Conservation (phyloP, 2,797 vertebrate genomes). For the Ciconia nigra region DNA sequence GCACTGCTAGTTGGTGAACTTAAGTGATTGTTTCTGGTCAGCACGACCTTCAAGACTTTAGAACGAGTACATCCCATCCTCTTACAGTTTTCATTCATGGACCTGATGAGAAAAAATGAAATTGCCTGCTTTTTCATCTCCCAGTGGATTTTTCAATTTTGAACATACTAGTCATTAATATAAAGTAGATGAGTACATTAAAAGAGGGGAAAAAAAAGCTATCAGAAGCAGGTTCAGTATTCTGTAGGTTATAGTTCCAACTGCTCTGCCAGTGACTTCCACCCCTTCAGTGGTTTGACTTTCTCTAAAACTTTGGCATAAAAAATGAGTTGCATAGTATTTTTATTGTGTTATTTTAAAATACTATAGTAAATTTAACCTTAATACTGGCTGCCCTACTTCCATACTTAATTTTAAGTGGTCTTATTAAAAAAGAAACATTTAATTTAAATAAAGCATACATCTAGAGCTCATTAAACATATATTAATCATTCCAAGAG, state of each 20-base stretch:
- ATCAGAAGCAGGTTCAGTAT: neutral
- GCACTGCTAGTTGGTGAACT: neutral
- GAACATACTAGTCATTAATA: neutral
- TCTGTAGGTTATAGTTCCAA: neutral
- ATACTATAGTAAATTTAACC: neutral
- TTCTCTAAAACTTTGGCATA: neutral
- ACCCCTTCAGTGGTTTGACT: neutral
- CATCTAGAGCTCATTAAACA: neutral
- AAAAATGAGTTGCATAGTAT: neutral
- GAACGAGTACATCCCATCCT: neutral
- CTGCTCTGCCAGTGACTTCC: neutral
- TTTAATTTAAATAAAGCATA: neutral
- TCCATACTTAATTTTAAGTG: neutral
- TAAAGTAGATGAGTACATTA: neutral
- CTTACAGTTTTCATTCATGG: neutral
- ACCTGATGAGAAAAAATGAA: neutral
- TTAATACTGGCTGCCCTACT: neutral
- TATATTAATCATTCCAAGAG: neutral
- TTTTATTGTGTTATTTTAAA: slow-evolving; percentile 41
- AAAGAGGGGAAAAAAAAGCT: neutral
- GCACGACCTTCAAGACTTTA: neutral
- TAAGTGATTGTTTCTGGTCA: neutral
- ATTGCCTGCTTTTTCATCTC: neutral
- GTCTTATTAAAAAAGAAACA: slow-evolving; percentile 1
- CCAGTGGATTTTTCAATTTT: neutral